phyloP scores from a whole-genome alignment of 2,113 vertebrate species.

The Otocyon megalotis region DNA sequence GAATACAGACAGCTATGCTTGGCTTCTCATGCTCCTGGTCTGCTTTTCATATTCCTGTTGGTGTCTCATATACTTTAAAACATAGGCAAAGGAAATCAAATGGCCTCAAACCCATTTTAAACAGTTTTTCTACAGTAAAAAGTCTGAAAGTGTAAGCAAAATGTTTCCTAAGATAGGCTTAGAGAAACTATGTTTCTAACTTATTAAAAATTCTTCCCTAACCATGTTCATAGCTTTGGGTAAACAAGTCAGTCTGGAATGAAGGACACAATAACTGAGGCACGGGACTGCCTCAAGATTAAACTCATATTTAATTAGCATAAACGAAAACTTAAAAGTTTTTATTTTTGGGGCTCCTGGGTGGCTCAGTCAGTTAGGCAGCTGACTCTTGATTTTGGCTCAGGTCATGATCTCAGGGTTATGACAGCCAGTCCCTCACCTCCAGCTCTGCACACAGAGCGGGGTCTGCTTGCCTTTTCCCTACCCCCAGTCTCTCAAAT shows the following conservation, averaged over 20 bases:
- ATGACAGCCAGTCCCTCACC: no score
- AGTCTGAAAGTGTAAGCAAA: not conserved
- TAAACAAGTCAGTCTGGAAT: not conserved
- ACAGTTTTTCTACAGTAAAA: not conserved
- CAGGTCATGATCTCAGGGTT: no score
- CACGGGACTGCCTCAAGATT: not conserved
- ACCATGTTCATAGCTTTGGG: not conserved
- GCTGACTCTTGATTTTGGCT: no score
- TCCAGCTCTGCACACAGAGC: no score
- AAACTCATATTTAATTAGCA: constrained; percentile 20
- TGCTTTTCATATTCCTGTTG: not conserved
- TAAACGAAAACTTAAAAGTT: constrained; percentile 32
- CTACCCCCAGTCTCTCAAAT: no score
- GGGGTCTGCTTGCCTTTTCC: no score
- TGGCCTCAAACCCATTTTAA: not conserved
- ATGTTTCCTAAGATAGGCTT: not conserved
- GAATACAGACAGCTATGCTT: not conserved
- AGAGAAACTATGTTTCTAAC: not conserved
- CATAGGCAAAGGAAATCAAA: not conserved
- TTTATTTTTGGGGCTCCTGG: not conserved
- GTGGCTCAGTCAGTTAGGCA: no score
- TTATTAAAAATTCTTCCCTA: not conserved
- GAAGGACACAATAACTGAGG: not conserved
- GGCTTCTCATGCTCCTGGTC: not conserved
- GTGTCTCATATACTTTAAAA: not conserved